phyloP scores from a whole-genome alignment of 2,797 vertebrate genomes.

The Monodelphis domestica region DNA sequence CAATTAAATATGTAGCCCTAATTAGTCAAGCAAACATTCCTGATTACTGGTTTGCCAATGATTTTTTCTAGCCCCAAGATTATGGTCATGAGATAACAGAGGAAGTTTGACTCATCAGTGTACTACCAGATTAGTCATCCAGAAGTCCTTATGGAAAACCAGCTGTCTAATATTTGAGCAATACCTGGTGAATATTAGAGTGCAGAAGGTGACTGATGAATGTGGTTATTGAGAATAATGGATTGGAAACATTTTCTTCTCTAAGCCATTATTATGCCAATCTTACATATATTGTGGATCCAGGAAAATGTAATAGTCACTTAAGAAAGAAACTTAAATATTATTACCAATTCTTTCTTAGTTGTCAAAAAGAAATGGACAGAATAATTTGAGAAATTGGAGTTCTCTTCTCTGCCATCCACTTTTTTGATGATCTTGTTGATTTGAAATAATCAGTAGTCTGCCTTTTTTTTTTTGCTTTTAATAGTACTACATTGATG shows the following conservation, averaged over 20 bases:
- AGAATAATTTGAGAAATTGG: not conserved
- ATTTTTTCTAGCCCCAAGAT: not conserved
- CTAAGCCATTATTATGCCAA: not conserved
- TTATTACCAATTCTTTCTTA: not conserved
- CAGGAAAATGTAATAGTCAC: not conserved
- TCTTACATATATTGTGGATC: not conserved
- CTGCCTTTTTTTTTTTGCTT: not conserved
- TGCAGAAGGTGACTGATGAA: not conserved
- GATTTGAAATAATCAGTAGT: not conserved
- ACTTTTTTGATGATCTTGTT: not conserved
- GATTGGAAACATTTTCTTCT: not conserved
- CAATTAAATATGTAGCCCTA: not conserved
- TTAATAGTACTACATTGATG: rapidly evolving
- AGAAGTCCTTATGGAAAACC: not conserved
- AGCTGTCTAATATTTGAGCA: conserved; percentile 4
- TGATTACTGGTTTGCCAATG: not conserved
- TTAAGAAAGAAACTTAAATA: not conserved
- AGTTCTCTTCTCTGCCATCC: not conserved
- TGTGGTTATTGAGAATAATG: conserved; percentile 17
- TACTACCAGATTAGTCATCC: not conserved
- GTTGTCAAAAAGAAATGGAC: conserved; percentile 42
- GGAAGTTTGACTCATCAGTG: not conserved
- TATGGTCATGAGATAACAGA: not conserved
- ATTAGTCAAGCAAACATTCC: not conserved
- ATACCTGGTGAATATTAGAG: not conserved